Base-by-base conservation (phyloP, 2,888 invertebrate species). In the Lasius platythorax region DNA sequence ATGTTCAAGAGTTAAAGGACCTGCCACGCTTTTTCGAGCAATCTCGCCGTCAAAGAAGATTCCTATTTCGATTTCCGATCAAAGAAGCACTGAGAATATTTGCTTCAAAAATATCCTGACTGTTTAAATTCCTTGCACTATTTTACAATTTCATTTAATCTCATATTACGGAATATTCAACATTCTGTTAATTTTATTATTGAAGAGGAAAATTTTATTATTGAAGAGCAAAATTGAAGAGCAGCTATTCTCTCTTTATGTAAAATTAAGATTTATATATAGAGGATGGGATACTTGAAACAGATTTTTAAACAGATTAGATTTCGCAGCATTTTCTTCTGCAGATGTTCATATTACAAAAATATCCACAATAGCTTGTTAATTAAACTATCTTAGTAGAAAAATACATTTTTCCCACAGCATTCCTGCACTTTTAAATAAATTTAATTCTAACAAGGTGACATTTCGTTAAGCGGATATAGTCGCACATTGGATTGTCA, bases 1-100 rank as follows among this genome's bases (percentile, higher is more conserved):
- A 64, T 37, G 85, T 84, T 83, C 84, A 40, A 58, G 63, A 66
- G 83, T 76, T 85, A 87, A 86, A 88, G 78, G 81, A 66, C 33
- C 53, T 37, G 56, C 30, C 66, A 70, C 33, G 78, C 85, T 70
- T 86, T 81, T 79, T 85, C 81, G 83, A 68, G 28, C 56, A 67
- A 58, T 83, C 74, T 63, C 40, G 12, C 61, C 68, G 73, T 75
- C 86, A 70, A 82, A 79, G 84, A 68, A 75, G 67, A 67, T 83
- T 86, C 58, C 82, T 58, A 23, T 61, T 70, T 43, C 68, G 53
- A 33, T 28, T 43, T 81, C 63, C 68, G 68, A 70, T 84, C 73
- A 58, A 63, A 82, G 37, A 37, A 58, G 64, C 58, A 56, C 40
- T 30, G 82, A 82, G 56, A 63, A 82, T 79, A 70, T 74, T 88